Base-by-base conservation (phyloP, 37 sponge, comb jelly and placozoan species). In the Bolinopsis microptera region DNA sequence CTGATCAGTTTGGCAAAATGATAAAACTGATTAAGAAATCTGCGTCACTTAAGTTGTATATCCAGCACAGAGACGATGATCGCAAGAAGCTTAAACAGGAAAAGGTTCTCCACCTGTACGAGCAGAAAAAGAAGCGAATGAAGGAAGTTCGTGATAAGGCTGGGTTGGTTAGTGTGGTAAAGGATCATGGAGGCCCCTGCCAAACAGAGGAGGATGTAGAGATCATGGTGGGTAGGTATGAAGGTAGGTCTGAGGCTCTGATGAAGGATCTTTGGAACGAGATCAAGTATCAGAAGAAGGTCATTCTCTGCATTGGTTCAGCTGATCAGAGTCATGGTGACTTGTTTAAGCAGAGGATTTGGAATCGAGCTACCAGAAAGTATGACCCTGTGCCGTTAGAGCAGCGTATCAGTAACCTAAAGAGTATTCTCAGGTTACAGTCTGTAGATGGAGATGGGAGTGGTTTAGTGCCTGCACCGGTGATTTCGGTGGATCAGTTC, bases 221-320 rank as follows among this genome's bases (percentile, higher is more conserved):
- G 28, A 35, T 16, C 1, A 21, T 77, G 21, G 1, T 21, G 21
- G 18, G 1, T 2, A 31, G 21, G 18, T 32, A 34, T 77, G 35
- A 32, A 16, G 33, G 21, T 35, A 32, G 33, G 0, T 36, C 27
- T 32, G 32, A 77, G 34, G 32, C 27, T 1, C 33, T 32, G 8
- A 77, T 77, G 80, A 32, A 77, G 80, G 36, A 27, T 16, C 80
- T 77, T 13, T 77, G 80, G 80, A 34, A 34, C 0, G 80, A 77
- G 33, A 77, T 77, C 21, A 77, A 77, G 18, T 77, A 77, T 34
- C 80, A 77, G 33, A 77, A 77, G 21, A 27, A 77, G 32, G 36
- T 77, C 21, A 28, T 77, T 32, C 80, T 28, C 74, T 28, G 74
- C 27, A 30, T 28, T 70, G 5, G 23, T 18, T 70, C 27, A 30